phyloP scores from a whole-genome alignment of 2,888 invertebrate genomes.

The Tinea trinotella region DNA sequence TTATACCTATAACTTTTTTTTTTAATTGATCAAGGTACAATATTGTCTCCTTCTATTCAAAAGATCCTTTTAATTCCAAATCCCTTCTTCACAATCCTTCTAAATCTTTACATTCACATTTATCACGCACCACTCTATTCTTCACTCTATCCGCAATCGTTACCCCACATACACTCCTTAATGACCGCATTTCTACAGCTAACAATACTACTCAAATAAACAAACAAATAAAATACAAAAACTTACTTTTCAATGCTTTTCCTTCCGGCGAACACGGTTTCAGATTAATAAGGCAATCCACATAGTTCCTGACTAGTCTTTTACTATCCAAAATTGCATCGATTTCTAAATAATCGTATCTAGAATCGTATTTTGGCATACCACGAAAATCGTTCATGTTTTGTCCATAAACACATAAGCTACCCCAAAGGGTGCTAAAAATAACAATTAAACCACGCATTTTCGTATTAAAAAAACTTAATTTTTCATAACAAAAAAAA shows the following conservation, averaged over 20 bases:
- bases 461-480: slow-evolving; percentile 25
- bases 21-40: too few relatives aligned
- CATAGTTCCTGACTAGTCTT: slow-evolving; percentile 79
- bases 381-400: slow-evolving; percentile 41
- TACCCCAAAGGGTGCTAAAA: slow-evolving; percentile 32
- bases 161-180: too few relatives aligned
- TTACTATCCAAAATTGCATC: slow-evolving; percentile 78
- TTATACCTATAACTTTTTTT: too few relatives aligned
- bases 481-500: too few relatives aligned
- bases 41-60: too few relatives aligned
- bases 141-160: too few relatives aligned
- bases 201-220: too few relatives aligned
- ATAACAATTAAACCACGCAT: slow-evolving; percentile 46
- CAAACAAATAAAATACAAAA: background rate
- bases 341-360: slow-evolving; percentile 80
- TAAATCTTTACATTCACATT: too few relatives aligned
- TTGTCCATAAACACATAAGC: slow-evolving; percentile 31
- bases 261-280: slow-evolving; percentile 82
- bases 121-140: too few relatives aligned
- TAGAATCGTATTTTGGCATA: slow-evolving; percentile 62
- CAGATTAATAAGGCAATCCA: slow-evolving; percentile 77
- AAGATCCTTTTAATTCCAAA: too few relatives aligned
- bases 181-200: too few relatives aligned
- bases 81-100: too few relatives aligned
- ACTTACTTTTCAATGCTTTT: slow-evolving; percentile 80